phyloP scores from a whole-genome alignment of 2,113 vertebrate species.

The Zootoca vivipara region DNA sequence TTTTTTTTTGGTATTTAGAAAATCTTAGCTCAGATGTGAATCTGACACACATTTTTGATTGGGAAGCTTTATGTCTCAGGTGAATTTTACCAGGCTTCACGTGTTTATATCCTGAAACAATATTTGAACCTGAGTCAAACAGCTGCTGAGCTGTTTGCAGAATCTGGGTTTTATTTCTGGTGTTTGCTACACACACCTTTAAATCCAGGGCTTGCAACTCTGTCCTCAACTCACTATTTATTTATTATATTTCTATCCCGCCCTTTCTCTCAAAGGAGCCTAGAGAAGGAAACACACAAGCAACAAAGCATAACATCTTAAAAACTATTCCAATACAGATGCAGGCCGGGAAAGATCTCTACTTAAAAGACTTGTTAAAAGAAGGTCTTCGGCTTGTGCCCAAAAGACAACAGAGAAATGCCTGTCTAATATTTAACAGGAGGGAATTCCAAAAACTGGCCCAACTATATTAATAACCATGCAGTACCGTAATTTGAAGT shows the following conservation, averaged over 20 bases:
- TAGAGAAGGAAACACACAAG: no score
- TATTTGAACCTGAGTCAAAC: not conserved
- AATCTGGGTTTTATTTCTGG: not conserved
- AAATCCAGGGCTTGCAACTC: not conserved
- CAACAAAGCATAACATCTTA: no score
- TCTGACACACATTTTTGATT: not conserved
- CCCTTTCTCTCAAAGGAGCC: no score
- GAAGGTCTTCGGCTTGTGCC: no score
- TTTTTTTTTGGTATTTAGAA: not conserved
- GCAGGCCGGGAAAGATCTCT: no score
- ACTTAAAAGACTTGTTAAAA: no score
- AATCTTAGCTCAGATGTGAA: not conserved
- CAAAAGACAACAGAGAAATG: no score
- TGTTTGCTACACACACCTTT: not conserved
- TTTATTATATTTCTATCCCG: no score
- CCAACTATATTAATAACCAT: not conserved
- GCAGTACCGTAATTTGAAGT: not conserved
- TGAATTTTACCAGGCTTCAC: not conserved
- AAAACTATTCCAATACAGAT: no score
- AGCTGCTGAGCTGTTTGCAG: not conserved
- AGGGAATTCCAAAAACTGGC: not conserved
- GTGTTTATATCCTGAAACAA: not conserved
- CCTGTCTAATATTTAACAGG: no score
- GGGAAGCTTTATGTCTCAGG: no score
- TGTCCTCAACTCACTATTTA: not conserved